Base-by-base conservation (phyloP, 2,113 vertebrate genomes). In the Zapus hudsonius region DNA sequence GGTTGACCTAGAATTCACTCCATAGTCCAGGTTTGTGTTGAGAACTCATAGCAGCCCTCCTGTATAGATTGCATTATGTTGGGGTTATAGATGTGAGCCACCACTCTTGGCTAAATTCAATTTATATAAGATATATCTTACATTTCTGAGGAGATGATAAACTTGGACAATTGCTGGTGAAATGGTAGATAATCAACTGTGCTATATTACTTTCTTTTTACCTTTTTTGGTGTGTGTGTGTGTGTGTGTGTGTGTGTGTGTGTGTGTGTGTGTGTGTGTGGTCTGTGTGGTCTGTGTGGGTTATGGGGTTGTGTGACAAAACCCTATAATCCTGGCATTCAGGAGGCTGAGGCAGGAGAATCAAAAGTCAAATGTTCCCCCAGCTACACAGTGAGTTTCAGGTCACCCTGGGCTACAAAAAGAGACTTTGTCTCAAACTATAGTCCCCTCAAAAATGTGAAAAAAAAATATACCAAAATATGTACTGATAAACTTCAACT, bases 51-150 rank as follows among this genome's bases (percentile, higher is more conserved):
- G 52, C 52, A 52, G 12, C 52, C 52, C 52, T 13, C 52, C 52
- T 52, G 12, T 52, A 15, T 52, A 52, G 52, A 52, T 52, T 52
- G 11, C 52, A 52, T 10, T 15, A 15, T 52, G 12, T 15, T 52
- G 52, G 52, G 7, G 16, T 15, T 52, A 52, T 15, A 52, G 52
- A 15, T 52, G 11, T 52, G 52, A 52, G 52, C 52, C 52, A 52
- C 52, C 52, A 52, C 16, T 52, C 52, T 15, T 52, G 52, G 52
- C 52, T 52, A 52, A 52, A 52, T 36, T 64, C 75, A 16, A 29
- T 79, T 25, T 44, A 67, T n/a, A 84, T 84, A 57, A 87, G 16
- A 78, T 89, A 47, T 78, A 27, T 75, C 38, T 89, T 76, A 66
- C 1, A 93, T 29, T 7, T 0, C 13, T 67, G 19, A 29, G 61